These are phyloP conservation scores for Dallia pectoralis DNA, from an alignment of 2,797 vertebrate species.

Conservation along the genomic window DNA sequence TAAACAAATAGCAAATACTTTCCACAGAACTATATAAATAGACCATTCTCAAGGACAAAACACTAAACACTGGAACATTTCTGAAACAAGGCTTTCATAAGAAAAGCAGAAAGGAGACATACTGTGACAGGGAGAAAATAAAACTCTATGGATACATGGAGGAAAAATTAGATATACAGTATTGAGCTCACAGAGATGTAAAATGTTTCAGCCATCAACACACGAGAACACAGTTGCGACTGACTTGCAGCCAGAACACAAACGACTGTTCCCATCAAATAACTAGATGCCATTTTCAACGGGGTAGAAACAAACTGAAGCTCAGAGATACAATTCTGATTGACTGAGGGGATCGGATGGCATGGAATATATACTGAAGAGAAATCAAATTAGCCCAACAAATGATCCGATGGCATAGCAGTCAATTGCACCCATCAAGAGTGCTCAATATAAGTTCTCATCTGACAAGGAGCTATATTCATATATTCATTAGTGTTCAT, in stretches of 20 bases:
- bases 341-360: conserved; percentile 25
- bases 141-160: background rate
- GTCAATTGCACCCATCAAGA: conserved; percentile 5
- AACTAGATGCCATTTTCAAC: conserved; percentile 18
- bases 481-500: conserved; percentile 27
- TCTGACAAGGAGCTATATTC: conserved; percentile 11
- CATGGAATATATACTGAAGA: conserved; percentile 30
- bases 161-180: conserved; percentile 3
- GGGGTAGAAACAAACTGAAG: conserved; percentile 25
- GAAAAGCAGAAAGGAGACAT: background rate
- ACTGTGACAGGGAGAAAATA: background rate
- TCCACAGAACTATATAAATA: too few species aligned
- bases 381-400: conserved; percentile 33
- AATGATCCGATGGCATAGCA: conserved; percentile 26
- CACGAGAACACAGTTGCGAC: conserved; percentile 18
- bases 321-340: conserved; percentile 24
- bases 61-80: background rate
- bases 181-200: conserved; percentile 7
- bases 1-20: too few species aligned
- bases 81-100: background rate
- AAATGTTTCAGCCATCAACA: conserved; percentile 21
- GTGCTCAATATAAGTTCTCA: conserved; percentile 14
- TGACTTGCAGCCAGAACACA: conserved; percentile 19
- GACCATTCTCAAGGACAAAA: background rate
- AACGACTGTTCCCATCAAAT: conserved; percentile 20